These are phyloP conservation scores for Lepidocolaptes lacrymiger DNA, from an alignment of 2,797 vertebrate species.

Conservation along the genomic window DNA sequence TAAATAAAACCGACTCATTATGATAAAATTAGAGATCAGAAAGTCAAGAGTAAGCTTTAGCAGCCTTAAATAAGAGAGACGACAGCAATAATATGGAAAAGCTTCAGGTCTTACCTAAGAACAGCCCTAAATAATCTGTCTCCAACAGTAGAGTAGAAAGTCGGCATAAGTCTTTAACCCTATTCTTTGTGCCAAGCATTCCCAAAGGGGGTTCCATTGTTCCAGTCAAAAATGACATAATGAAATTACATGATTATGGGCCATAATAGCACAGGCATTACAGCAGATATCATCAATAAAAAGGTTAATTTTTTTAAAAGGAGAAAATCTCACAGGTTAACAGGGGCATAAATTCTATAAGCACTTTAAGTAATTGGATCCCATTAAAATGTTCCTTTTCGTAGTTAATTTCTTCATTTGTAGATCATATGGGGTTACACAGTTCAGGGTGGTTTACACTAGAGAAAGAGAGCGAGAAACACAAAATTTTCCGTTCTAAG, in stretches of 20 bases:
- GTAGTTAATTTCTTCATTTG: not conserved
- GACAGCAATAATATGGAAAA: not conserved
- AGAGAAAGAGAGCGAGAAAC: not conserved
- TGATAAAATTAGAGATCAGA: not conserved
- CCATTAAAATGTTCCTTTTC: not conserved
- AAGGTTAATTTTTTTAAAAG: not conserved
- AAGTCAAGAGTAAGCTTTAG: not conserved
- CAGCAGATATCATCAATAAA: not conserved
- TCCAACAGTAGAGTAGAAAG: not conserved
- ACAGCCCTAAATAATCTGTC: not conserved
- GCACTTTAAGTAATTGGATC: not conserved
- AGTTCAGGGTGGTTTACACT: not conserved
- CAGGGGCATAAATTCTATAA: not conserved
- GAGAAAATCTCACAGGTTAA: not conserved
- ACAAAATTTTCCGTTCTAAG: not conserved
- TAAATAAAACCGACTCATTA: not conserved
- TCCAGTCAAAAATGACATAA: not conserved
- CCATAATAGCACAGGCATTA: not conserved
- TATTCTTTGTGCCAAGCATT: not conserved
- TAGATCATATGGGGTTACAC: not conserved
- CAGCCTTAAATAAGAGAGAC: not conserved
- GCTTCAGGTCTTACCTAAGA: not conserved
- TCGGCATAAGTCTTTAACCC: not conserved
- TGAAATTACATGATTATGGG: not conserved
- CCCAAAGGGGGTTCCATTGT: not conserved